A percentile compares a stretch with the other conserved stretches of the same genome.
Evolutionary conservation across 2,113 vertebrate species (phyloP).

Genomic region (Bos taurus): DNA sequence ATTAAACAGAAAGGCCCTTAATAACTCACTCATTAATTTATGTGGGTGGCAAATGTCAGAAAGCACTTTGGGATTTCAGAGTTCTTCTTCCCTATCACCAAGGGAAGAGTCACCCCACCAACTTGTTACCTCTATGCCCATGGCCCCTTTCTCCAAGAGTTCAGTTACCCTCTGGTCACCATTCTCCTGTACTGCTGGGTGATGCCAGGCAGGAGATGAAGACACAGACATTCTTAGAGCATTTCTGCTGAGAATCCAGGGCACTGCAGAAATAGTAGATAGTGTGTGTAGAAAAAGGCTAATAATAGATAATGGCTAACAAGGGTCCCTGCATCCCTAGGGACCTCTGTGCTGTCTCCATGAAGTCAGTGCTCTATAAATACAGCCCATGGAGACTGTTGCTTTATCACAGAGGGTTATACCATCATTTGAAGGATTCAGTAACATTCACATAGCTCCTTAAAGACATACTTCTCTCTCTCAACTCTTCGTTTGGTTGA

Average conservation of each 20-base stretch:
- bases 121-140: neutral
- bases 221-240: neutral
- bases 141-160: neutral
- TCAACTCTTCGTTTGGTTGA: neutral
- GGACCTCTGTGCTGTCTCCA: neutral
- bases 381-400: neutral
- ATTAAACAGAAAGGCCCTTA: conserved; percentile 32
- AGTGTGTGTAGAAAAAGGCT: neutral
- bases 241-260: neutral
- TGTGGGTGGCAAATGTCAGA: neutral
- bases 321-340: neutral
- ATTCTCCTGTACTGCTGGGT: neutral
- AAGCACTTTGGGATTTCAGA: neutral
- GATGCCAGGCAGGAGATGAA: neutral
- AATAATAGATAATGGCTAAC: neutral
- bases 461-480: neutral
- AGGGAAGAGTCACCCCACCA: neutral
- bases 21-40: neutral
- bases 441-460: neutral
- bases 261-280: neutral
- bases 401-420: neutral
- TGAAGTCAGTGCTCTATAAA: neutral
- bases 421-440: neutral
- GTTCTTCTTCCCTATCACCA: neutral
- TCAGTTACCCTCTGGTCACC: neutral